These are phyloP conservation scores for Colletes gigas DNA, from an alignment of 1,140 invertebrate species.

Conservation along the genomic window DNA sequence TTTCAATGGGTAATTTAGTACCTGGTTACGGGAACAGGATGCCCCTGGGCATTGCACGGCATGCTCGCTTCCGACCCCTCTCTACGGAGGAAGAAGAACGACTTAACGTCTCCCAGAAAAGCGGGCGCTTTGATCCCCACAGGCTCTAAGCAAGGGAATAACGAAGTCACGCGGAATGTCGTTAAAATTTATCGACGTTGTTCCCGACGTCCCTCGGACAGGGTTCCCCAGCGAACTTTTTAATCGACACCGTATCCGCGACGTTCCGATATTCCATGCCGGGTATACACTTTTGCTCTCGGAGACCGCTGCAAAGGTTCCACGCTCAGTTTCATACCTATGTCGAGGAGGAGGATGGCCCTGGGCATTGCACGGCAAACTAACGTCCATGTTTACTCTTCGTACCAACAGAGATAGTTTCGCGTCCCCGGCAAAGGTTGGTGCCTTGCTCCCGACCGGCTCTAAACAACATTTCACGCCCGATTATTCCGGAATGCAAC, in stretches of 20 bases:
- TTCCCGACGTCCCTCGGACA: slow-evolving; percentile 39
- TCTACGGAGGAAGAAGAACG: slow-evolving; percentile 62
- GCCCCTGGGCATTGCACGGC: slow-evolving; percentile 86
- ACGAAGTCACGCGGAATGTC: slow-evolving; percentile 38
- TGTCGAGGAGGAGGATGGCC: slow-evolving; percentile 86
- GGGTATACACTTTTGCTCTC: neutral
- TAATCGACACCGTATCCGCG: neutral
- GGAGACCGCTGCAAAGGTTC: neutral
- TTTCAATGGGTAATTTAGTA: slow-evolving; percentile 57
- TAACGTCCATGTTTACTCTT: slow-evolving; percentile 79
- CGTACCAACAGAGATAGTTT: slow-evolving; percentile 72
- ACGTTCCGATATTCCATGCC: neutral
- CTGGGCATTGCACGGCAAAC: slow-evolving; percentile 86
- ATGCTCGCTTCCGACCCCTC: slow-evolving; percentile 73
- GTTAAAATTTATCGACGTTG: slow-evolving; percentile 2
- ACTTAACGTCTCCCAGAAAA: slow-evolving; percentile 73
- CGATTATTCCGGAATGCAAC: slow-evolving; percentile 31
- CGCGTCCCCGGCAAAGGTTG: slow-evolving; percentile 72
- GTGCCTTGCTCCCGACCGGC: slow-evolving; percentile 75
- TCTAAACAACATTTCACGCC: slow-evolving; percentile 71
- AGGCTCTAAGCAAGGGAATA: slow-evolving; percentile 66
- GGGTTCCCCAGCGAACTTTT: slow-evolving; percentile 50
- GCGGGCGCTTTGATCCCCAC: slow-evolving; percentile 75
- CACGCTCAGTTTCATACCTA: slow-evolving; percentile 83
- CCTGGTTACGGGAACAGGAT: slow-evolving; percentile 83